Percentiles rank a stretch among this genome's conserved stretches.
Evolutionary conservation across 1,140 invertebrate species (phyloP).

Genomic region (Vollenhovia emeryi): DNA sequence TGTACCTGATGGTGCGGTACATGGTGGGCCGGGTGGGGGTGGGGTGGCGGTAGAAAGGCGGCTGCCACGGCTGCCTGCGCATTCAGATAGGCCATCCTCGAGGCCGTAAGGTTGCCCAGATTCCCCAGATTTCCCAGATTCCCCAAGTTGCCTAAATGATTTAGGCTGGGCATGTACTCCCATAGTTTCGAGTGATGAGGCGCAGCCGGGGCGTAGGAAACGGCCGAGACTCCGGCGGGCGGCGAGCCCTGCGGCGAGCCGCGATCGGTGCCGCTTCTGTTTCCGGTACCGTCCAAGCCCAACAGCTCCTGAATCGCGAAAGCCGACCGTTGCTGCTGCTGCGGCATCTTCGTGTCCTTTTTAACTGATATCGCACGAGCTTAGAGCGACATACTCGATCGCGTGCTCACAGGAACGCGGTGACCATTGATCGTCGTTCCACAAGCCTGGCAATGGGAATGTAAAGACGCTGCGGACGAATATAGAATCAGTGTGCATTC

Average conservation of each 20-base stretch:
- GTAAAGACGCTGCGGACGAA: not conserved
- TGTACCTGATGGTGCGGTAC: slow-evolving; percentile 84
- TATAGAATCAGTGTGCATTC: not conserved
- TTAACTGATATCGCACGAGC: slow-evolving; percentile 46
- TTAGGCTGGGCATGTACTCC: slow-evolving; percentile 84
- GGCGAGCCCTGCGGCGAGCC: slow-evolving; percentile 85
- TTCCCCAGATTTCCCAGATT: slow-evolving; percentile 81
- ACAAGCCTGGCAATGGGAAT: not conserved
- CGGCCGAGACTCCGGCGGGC: slow-evolving; percentile 84
- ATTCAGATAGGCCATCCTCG: slow-evolving; percentile 94
- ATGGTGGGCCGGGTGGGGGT: slow-evolving; percentile 84
- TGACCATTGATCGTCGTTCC: not conserved
- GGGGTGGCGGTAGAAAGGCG: slow-evolving; percentile 91
- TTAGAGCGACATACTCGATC: slow-evolving; percentile 66
- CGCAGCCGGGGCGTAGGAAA: slow-evolving; percentile 84
- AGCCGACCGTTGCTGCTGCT: slow-evolving; percentile 94
- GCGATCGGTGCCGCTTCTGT: slow-evolving; percentile 81
- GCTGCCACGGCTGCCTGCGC: slow-evolving; percentile 95
- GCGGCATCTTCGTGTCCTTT: slow-evolving; percentile 87
- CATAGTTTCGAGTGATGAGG: slow-evolving; percentile 83
- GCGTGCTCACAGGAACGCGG: not conserved
- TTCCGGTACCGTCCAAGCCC: slow-evolving; percentile 88
- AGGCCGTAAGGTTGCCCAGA: slow-evolving; percentile 87
- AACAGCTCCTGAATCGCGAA: slow-evolving; percentile 97
- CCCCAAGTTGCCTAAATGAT: slow-evolving; percentile 81